phyloP scores from a whole-genome alignment of 2,797 vertebrate genomes.

The Squalus acanthias region DNA sequence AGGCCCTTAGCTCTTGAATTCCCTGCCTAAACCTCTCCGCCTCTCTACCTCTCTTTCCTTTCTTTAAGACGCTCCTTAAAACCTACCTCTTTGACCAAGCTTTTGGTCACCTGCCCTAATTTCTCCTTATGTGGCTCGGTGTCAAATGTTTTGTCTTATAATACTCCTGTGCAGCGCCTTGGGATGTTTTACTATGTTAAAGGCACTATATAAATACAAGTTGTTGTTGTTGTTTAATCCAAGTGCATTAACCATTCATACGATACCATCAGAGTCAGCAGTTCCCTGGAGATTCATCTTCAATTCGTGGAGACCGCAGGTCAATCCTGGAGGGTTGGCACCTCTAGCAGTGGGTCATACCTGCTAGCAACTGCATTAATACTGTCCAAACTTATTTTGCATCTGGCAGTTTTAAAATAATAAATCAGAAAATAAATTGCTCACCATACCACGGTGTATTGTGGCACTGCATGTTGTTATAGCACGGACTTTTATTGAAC shows the following conservation, averaged over 20 bases:
- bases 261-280: not conserved
- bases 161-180: too few species aligned
- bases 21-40: too few species aligned
- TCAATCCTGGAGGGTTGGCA: not conserved
- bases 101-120: too few species aligned
- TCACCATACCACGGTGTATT: not conserved
- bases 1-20: too few species aligned
- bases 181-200: too few species aligned
- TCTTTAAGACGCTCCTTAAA: too few species aligned
- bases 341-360: not conserved
- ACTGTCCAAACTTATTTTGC: not conserved
- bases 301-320: not conserved
- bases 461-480: not conserved
- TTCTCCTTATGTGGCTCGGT: too few species aligned
- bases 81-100: too few species aligned
- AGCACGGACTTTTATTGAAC: not conserved
- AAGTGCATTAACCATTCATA: not conserved
- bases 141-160: too few species aligned
- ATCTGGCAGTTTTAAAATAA: not conserved
- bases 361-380: not conserved
- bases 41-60: too few species aligned
- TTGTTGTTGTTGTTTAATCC: not conserved
- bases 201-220: too few species aligned
- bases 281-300: not conserved
- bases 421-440: not conserved